These are phyloP conservation scores for Molossus alvarezi DNA, from an alignment of 2,797 vertebrate species.

Conservation along the genomic window DNA sequence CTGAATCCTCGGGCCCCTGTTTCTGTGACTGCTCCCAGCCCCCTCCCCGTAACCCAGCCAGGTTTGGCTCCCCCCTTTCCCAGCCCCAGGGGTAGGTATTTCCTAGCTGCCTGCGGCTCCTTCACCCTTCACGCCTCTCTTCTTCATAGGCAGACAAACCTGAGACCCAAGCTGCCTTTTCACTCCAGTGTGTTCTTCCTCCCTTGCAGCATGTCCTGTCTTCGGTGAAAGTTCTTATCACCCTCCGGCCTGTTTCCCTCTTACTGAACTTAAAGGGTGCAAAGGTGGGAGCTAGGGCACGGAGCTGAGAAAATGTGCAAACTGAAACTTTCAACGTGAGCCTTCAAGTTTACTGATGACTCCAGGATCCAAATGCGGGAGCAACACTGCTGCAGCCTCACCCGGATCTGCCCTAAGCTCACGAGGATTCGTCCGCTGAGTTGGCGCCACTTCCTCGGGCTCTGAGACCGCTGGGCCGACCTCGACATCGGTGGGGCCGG, in stretches of 20 bases:
- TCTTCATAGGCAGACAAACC: not conserved
- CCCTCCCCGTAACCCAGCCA: not conserved
- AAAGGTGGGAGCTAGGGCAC: not conserved
- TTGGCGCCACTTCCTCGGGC: not conserved
- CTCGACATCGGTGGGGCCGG: constrained; percentile 75
- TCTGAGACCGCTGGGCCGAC: constrained; percentile 77
- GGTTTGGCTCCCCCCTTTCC: not conserved
- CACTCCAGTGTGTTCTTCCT: not conserved
- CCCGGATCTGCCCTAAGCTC: constrained; percentile 70
- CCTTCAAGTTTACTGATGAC: constrained; percentile 70
- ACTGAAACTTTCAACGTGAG: constrained; percentile 60
- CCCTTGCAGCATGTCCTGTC: not conserved
- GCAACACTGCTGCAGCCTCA: constrained; percentile 75
- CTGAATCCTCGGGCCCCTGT: not conserved
- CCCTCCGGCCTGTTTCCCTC: not conserved
- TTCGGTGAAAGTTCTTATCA: not conserved
- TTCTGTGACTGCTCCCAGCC: not conserved
- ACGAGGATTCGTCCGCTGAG: not conserved
- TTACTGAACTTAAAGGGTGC: not conserved
- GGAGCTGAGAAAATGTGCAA: not conserved
- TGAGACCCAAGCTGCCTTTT: not conserved
- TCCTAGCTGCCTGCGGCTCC: not conserved
- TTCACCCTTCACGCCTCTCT: not conserved
- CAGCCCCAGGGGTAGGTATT: not conserved
- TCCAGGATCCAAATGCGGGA: constrained; percentile 74